Evolutionary conservation across 2,797 vertebrate species (phyloP).

Genomic region (Gastrophryne carolinensis): DNA sequence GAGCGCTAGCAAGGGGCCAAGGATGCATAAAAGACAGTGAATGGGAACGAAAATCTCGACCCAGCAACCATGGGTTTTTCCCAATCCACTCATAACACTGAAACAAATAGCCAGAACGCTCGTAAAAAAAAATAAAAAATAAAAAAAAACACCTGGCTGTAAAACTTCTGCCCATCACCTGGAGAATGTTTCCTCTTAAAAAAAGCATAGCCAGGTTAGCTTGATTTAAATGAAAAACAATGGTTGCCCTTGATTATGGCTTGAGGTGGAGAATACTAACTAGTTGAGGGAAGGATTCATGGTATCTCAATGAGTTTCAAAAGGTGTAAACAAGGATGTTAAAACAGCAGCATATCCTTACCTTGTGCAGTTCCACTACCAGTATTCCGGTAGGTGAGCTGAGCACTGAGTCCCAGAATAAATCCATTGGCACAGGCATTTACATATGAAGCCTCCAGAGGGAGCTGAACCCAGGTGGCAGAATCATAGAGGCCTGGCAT

Average conservation of each 20-base stretch:
- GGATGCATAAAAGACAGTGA: conserved; percentile 59
- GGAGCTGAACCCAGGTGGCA: conserved; percentile 84
- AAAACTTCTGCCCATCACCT: no score
- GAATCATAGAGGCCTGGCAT: conserved; percentile 91
- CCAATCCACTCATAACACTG: conserved; percentile 54
- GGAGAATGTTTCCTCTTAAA: no score
- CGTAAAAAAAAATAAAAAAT: conserved; percentile 36
- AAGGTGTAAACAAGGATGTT: no score
- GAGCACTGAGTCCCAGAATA: conserved; percentile 82
- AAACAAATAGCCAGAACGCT: conserved; percentile 78
- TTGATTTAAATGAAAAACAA: no score
- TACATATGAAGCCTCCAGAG: conserved; percentile 87
- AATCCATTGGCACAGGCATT: conserved; percentile 90
- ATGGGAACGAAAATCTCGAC: conserved; percentile 63
- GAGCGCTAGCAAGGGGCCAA: conserved; percentile 64
- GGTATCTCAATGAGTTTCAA: no score
- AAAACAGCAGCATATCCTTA: no score
- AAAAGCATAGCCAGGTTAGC: no score
- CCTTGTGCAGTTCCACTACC: conserved; percentile 84
- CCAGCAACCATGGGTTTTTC: conserved; percentile 55
- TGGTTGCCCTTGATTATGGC: no score
- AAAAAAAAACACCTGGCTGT: no score
- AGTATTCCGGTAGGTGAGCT: conserved; percentile 86
- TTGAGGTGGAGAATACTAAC: no score
- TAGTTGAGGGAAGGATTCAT: no score